A percentile compares a stretch with the other conserved stretches of the same genome.
phyloP scores from a whole-genome alignment of 2,888 invertebrate genomes.

The Drosophila phalerata region DNA sequence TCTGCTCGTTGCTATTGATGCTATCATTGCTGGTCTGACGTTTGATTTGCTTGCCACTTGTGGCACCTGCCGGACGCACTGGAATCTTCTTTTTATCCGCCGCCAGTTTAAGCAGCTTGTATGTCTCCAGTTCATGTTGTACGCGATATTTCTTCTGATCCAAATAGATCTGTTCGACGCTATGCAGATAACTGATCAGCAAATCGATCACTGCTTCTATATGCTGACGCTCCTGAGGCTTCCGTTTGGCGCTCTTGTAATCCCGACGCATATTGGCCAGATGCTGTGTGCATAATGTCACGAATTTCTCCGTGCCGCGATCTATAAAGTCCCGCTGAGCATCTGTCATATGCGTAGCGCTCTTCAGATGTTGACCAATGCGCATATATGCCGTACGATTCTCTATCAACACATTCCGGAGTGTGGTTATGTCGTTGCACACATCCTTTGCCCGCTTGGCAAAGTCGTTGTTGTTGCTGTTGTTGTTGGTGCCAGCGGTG shows the following conservation, averaged over 20 bases:
- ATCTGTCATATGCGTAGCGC: constrained; percentile 92
- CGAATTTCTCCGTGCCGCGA: constrained; percentile 92
- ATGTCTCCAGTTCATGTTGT: constrained; percentile 93
- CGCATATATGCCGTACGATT: constrained; percentile 95
- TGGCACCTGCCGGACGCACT: constrained; percentile 78
- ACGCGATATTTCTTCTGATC: constrained; percentile 95
- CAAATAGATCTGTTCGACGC: constrained; percentile 94
- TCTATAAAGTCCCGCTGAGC: constrained; percentile 95
- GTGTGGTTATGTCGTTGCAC: constrained; percentile 91
- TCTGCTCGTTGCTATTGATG: constrained; percentile 12
- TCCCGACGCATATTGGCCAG: constrained; percentile 92
- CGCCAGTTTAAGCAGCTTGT: constrained; percentile 91
- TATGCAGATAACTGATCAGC: constrained; percentile 92
- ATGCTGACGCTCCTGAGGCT: constrained; percentile 91
- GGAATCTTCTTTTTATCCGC: constrained; percentile 82
- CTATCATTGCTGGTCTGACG: constrained; percentile 33
- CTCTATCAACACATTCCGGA: constrained; percentile 92
- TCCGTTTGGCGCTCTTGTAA: constrained; percentile 86
- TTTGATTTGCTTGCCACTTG: constrained; percentile 48
- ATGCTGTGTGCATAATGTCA: constrained; percentile 92
- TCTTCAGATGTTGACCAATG: constrained; percentile 90
- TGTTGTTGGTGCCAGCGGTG: constrained; percentile 16
- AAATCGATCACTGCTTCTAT: constrained; percentile 91
- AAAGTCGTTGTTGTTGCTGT: constrained; percentile 86
- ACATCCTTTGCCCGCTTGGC: constrained; percentile 91